A percentile compares a stretch with the other conserved stretches of the same genome.
phyloP scores from a whole-genome alignment of 2,888 invertebrate species.

The Drosophila kuntzei region DNA sequence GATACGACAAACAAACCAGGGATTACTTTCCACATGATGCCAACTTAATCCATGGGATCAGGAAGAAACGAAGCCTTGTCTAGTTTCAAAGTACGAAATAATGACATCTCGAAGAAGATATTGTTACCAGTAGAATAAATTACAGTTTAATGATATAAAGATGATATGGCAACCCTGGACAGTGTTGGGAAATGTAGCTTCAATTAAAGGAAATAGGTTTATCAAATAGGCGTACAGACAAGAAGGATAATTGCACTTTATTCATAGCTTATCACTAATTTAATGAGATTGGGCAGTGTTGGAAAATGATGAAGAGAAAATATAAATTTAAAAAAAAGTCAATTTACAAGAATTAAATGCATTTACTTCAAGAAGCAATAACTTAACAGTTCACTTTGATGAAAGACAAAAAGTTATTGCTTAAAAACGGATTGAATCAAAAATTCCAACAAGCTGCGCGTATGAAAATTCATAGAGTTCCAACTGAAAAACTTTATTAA shows the following conservation, averaged over 20 bases:
- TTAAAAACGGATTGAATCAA: conserved; percentile 1
- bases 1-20: conserved; percentile 2
- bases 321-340: neutral
- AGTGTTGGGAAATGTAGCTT: neutral
- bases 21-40: conserved; percentile 14
- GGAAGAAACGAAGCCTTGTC: neutral
- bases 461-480: conserved; percentile 37
- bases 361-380: neutral
- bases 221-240: neutral
- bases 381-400: neutral
- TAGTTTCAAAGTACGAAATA: conserved; percentile 8
- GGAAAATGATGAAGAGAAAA: neutral
- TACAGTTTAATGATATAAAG: neutral
- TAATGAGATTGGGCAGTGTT: neutral
- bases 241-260: neutral
- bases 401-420: neutral
- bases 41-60: conserved; percentile 11
- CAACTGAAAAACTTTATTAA: conserved; percentile 41
- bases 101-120: conserved; percentile 6
- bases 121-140: conserved; percentile 4
- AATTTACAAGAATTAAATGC: neutral
- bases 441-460: conserved; percentile 17
- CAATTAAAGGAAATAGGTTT: neutral
- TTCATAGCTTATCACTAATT: too few species aligned
- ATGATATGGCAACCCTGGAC: neutral